These are phyloP conservation scores for Smutsia gigantea DNA, from an alignment of 2,797 vertebrate genomes.

Conservation along the genomic window DNA sequence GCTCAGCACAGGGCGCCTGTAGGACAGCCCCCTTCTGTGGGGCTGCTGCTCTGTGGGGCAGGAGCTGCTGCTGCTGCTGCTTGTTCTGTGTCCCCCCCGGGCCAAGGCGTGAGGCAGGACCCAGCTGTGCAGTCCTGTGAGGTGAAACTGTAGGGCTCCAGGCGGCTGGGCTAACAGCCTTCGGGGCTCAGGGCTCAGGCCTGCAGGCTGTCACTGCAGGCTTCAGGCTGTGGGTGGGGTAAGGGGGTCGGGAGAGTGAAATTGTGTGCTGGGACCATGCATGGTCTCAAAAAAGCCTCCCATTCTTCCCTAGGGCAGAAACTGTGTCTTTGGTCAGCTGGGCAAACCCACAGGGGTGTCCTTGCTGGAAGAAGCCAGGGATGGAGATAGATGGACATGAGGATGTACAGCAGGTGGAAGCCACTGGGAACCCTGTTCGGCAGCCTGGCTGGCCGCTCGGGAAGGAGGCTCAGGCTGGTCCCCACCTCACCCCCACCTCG, in stretches of 20 bases:
- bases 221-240: too few species aligned
- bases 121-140: neutral
- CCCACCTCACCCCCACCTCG: neutral
- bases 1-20: accelerated
- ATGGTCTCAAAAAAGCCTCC: neutral
- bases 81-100: neutral
- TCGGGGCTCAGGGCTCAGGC: too few species aligned
- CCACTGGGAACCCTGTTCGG: accelerated
- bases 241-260: accelerated
- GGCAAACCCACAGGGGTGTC: neutral
- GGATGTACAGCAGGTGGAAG: accelerated
- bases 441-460: accelerated
- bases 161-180: neutral
- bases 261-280: accelerated
- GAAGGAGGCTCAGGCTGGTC: neutral
- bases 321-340: neutral
- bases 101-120: accelerated
- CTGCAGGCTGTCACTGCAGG: too few species aligned
- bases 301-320: neutral
- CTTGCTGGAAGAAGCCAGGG: neutral
- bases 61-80: neutral
- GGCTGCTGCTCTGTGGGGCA: too few species aligned
- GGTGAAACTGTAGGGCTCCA: too few species aligned
- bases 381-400: accelerated
- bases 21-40: accelerated